Evolutionary conservation across 2,113 vertebrate genomes (phyloP), one percentile per base, ranked within the genome.

Genomic region (Columbina picui): DNA sequence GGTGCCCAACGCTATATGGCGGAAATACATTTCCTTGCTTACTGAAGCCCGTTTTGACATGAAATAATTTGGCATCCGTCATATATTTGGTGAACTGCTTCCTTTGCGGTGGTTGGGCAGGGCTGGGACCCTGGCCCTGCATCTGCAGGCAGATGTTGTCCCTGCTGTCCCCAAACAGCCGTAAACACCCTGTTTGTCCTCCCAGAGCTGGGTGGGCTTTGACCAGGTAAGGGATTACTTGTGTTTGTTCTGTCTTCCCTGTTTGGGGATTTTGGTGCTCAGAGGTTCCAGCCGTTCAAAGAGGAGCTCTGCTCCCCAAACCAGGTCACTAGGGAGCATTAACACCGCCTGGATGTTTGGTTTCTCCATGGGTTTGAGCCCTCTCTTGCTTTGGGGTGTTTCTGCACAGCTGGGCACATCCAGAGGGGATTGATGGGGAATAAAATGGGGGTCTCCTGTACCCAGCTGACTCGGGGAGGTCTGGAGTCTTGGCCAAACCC

Each of bases 61-160:
- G 17, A 25, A 90, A 57, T 20, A 14, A 26, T 57, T 34, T 0
- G 0, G 12, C 17, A 27, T 26, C 38, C 6, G 21, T 36, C 30
- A 7, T 8, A 0, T 32, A 1, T 59, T 29, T 14, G 47, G 34
- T 0, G 2, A 81, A n/a, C 36, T 47, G 73, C 73, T 65, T 65
- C 0, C 0, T 9, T n/a, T 21, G 47, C 0, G 4, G 29, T 13
- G 25, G 20, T 57, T 26, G 73, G 41, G 73, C 68, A 80, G 59
- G 59, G 71, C 5, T 14, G 41, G 84, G 12, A 14, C 65, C 45
- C 14, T 18, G 20, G 38, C 26, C 5, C 1, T 7, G 30, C 1
- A 0, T 15, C 55, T 0, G 0, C 32, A 18, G 77, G 47, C 32
- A 75, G 61, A 23, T 2, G 30, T 2, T 2, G 12, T 47, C 55